A percentile compares a stretch with the other conserved stretches of the same genome.
Conservation (phyloP, 2,797 vertebrate species). For the Macroramphosus scolopax region DNA sequence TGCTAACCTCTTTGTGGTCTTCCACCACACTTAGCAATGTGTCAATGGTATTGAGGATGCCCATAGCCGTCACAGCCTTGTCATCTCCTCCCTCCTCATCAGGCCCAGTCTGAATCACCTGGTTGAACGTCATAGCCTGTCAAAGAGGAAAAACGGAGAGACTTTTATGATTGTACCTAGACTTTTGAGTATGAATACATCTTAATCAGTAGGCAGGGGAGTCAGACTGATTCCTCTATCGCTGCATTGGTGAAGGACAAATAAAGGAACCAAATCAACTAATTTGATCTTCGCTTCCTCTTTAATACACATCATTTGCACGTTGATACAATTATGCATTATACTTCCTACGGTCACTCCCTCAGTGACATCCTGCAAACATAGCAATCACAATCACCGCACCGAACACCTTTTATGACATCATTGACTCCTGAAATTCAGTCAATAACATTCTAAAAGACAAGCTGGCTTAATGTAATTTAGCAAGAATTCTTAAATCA, state of each 20-base stretch:
- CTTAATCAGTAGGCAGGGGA: not conserved
- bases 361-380: no score
- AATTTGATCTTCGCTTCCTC: no score
- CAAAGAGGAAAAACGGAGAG: conserved; percentile 20
- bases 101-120: conserved; percentile 97
- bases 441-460: no score
- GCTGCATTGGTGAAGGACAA: not conserved
- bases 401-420: no score
- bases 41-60: conserved; percentile 98
- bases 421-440: no score
- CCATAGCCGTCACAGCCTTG: conserved; percentile 99
- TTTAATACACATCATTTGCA: no score
- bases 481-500: no score
- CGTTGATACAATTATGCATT: no score
- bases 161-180: not conserved
- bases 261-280: not conserved
- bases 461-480: no score
- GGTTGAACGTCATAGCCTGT: conserved; percentile 99
- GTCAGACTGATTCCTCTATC: not conserved
- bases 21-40: conserved; percentile 98
- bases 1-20: conserved; percentile 97
- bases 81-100: conserved; percentile 98
- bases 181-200: not conserved
- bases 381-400: no score
- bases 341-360: no score